Evolutionary conservation across 2,113 vertebrate genomes (phyloP).

Genomic region (Pelodiscus sinensis): DNA sequence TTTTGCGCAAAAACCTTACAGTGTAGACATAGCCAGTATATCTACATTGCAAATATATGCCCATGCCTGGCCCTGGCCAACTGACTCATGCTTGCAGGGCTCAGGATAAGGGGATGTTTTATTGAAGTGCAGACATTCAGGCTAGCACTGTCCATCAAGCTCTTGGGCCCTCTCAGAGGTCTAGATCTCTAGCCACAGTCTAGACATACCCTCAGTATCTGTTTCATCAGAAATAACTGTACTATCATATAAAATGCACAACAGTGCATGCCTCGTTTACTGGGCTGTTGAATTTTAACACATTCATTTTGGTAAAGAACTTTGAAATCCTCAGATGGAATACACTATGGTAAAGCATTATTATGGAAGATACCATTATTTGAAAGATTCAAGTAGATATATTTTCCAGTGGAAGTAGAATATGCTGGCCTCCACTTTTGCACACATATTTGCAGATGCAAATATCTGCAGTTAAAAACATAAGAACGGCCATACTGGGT

Average conservation of each 20-base stretch:
- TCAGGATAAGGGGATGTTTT: no score
- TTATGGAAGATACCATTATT: neutral
- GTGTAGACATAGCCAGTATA: no score
- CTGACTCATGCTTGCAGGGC: no score
- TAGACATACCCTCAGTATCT: no score
- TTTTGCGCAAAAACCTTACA: no score
- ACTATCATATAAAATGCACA: neutral
- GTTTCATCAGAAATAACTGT: neutral
- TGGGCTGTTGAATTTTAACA: neutral
- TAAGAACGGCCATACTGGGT: no score
- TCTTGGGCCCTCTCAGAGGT: no score
- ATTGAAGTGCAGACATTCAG: no score
- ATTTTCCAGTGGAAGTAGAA: neutral
- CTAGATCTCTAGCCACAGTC: no score
- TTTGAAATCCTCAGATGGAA: neutral
- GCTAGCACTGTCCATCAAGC: no score
- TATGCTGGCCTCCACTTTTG: neutral
- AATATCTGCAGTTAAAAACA: neutral
- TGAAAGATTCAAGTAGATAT: neutral
- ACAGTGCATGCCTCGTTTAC: neutral
- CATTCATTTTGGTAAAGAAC: neutral
- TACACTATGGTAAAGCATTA: neutral
- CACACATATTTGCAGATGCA: neutral
- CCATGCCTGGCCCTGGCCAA: no score
- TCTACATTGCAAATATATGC: no score